Base-by-base conservation (phyloP, 2,797 vertebrate species). In the Phoxinus dragarum region DNA sequence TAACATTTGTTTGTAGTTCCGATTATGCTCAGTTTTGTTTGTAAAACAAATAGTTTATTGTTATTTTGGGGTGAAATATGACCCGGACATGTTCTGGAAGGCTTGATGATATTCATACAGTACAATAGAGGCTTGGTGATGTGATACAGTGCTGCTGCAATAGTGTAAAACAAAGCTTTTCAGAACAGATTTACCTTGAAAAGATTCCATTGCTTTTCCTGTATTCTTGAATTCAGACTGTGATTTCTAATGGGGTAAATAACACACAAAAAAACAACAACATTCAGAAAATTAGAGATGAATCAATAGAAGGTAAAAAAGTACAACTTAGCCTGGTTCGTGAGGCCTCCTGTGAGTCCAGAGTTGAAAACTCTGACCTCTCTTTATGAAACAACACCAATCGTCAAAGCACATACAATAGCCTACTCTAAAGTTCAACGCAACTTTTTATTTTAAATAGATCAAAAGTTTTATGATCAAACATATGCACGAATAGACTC, bases 171-270 rank as follows among this genome's bases (percentile, higher is more conserved):
- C n/a, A 61, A 64, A 64, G 14, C 54, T 56, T n/a, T 3, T 4
- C 2, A 44, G 66, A 40, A 49, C 61, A 71, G 38, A 72, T 66
- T 68, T 92, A 94, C 94, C 93, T 92, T 84, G 76, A 17, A 78
- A 86, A 38, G 87, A 78, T 8, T 93, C 88, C 94, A 95, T 95
- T 84, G 27, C 56, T 64, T 79, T 44, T 31, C 14, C 19, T 21
- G 52, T n/a, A 23, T 73, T 71, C 17, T 16, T 8, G n/a, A 21
- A 71, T 21, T 72, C 52, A 34, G 21, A 38, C 23, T 36, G 59
- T 88, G 49, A 31, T 67, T 40, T 67, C 34, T 5, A 56, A 84
- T 11, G 16, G 12, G 40, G 21, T 27, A 40, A 38, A 67, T 31
- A 34, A 49, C 42, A 80, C 19, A 81, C 5, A 68, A 38, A 1